Percentiles rank a stretch among this genome's conserved stretches.
Evolutionary conservation across 2,888 invertebrate genomes (phyloP).

Genomic region (Pegoplata infirma): DNA sequence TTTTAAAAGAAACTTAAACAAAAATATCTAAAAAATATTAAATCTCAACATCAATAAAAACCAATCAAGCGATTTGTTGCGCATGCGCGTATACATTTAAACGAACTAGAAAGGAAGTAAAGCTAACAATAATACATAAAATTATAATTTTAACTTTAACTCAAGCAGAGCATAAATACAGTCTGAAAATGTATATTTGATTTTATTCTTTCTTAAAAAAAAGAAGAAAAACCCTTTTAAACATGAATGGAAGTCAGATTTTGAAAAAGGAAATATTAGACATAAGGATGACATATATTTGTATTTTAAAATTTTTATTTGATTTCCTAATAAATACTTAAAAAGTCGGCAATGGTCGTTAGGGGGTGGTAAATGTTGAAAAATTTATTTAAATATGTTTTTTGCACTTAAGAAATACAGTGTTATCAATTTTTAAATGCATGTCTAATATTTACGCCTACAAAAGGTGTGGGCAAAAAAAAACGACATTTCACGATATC

Average conservation of each 20-base stretch:
- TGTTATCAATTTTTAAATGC: no score
- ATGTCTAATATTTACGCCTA: no score
- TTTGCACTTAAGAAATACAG: no score
- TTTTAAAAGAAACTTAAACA: not conserved
- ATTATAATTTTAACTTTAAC: constrained; percentile 27
- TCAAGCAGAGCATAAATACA: constrained; percentile 37
- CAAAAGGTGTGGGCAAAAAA: no score
- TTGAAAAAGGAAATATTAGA: not conserved
- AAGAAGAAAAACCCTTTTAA: not conserved
- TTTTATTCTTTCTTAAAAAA: constrained; percentile 18
- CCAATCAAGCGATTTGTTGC: constrained; percentile 75
- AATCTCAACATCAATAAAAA: constrained; percentile 63
- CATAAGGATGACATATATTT: no score
- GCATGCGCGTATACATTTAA: constrained; percentile 71
- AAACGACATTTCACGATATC: no score
- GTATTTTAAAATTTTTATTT: no score
- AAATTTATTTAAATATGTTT: no score
- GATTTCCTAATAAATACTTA: no score
- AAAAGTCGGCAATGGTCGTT: no score
- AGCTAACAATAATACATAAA: constrained; percentile 15
- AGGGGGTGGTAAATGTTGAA: no score
- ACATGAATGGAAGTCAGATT: not conserved
- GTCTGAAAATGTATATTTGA: not conserved
- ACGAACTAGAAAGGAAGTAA: not conserved
- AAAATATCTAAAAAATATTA: not conserved